Conservation (phyloP, 2,888 invertebrate genomes). For the Lobophora halterata region DNA sequence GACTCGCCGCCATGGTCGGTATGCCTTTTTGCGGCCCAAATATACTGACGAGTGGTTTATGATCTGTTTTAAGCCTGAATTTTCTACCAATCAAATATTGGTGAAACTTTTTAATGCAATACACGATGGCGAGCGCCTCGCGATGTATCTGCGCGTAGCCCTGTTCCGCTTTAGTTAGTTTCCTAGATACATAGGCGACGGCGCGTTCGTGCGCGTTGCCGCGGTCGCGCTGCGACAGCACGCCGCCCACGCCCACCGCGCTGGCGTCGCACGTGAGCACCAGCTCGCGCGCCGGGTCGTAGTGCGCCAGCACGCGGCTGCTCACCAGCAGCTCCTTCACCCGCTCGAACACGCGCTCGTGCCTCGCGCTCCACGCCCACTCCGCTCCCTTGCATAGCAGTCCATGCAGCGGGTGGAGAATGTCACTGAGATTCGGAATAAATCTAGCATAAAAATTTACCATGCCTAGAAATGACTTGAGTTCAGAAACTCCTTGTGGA, state of each 20-base stretch:
- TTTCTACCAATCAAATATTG: constrained; percentile 19
- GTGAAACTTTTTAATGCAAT: constrained; percentile 13
- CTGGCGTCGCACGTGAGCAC: constrained; percentile 32
- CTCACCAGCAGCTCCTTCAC: constrained; percentile 1
- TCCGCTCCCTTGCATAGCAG: constrained; percentile 22
- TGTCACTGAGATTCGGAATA: constrained; percentile 20
- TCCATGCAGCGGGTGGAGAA: constrained; percentile 17
- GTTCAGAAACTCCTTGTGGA: constrained; percentile 15
- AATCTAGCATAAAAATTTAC: constrained; percentile 26
- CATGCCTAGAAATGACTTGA: constrained; percentile 24
- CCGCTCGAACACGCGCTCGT: not conserved
- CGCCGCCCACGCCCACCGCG: constrained; percentile 19
- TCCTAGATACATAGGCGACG: constrained; percentile 31
- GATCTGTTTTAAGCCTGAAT: constrained; percentile 29
- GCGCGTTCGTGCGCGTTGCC: constrained; percentile 25
- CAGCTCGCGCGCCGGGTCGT: constrained; percentile 21
- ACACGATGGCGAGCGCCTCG: constrained; percentile 20
- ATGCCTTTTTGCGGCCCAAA: constrained; percentile 28
- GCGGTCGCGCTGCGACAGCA: not conserved
- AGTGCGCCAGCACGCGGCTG: constrained; percentile 25
- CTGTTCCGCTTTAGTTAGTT: constrained; percentile 29
- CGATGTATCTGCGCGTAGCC: constrained; percentile 29
- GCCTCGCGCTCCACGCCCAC: constrained; percentile 17
- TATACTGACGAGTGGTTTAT: constrained; percentile 31
- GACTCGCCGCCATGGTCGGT: constrained; percentile 25